Percentiles rank a stretch among this genome's conserved stretches.
Conservation (phyloP, 2,888 invertebrate genomes). For the Pegoplata infirma region DNA sequence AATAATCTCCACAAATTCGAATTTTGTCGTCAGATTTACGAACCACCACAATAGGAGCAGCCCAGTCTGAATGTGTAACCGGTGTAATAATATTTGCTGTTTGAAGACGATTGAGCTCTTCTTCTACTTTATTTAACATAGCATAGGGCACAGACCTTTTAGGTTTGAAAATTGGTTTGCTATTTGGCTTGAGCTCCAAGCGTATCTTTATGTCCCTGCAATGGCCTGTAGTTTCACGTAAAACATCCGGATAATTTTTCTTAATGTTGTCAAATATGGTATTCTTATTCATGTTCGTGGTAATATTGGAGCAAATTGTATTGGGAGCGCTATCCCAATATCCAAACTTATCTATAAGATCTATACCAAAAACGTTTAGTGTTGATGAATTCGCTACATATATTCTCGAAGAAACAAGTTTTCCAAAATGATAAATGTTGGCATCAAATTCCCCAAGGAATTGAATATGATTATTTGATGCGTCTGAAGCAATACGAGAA, state of each 20-base stretch:
- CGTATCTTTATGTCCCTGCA: conserved; percentile 14
- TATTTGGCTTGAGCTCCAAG: conserved; percentile 12
- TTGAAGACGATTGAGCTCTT: conserved; percentile 17
- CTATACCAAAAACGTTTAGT: too few relatives aligned
- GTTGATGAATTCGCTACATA: not conserved
- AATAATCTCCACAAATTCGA: conserved; percentile 43
- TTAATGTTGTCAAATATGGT: too few relatives aligned
- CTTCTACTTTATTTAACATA: conserved; percentile 1
- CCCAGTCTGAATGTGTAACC: conserved; percentile 24
- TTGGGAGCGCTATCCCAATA: too few relatives aligned
- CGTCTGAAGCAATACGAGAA: not conserved
- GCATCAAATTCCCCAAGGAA: too few relatives aligned
- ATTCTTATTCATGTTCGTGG: too few relatives aligned
- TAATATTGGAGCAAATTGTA: too few relatives aligned
- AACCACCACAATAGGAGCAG: conserved; percentile 23
- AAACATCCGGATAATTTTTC: too few relatives aligned
- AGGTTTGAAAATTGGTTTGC: conserved; percentile 4
- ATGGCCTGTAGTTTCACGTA: not conserved
- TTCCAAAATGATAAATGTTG: not conserved
- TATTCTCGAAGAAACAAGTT: not conserved
- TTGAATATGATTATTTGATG: not conserved
- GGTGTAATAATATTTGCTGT: conserved; percentile 15
- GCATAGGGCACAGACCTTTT: conserved; percentile 38
- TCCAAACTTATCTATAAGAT: too few relatives aligned
- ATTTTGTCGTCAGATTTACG: not conserved